These are phyloP conservation scores for Lateolabrax maculatus DNA, from an alignment of 2,797 vertebrate genomes.

Conservation along the genomic window DNA sequence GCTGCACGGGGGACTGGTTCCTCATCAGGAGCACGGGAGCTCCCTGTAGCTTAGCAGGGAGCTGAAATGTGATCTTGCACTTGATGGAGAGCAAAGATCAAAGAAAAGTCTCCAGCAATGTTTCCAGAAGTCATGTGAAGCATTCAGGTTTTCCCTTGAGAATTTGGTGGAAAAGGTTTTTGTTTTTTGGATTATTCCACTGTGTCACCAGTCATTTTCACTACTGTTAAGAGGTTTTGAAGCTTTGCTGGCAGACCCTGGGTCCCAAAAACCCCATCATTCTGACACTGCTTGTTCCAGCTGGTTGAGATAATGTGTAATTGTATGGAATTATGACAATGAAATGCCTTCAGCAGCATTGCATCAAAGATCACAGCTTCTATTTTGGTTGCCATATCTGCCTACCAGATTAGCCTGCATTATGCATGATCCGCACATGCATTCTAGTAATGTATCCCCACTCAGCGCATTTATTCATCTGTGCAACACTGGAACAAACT, in stretches of 20 bases:
- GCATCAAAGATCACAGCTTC: constrained; percentile 53
- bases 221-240: background rate
- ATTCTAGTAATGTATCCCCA: constrained; percentile 31
- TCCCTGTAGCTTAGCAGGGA: background rate
- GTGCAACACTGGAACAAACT: constrained; percentile 8
- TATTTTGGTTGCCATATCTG: constrained; percentile 49
- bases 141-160: background rate
- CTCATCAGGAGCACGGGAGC: background rate
- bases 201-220: constrained; percentile 1
- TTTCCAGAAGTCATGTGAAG: background rate
- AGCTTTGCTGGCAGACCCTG: background rate
- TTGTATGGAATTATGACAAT: constrained; percentile 55
- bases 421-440: constrained; percentile 44
- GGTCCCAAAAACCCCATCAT: background rate
- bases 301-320: constrained; percentile 34
- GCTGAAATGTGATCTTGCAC: background rate
- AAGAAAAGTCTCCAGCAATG: background rate
- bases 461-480: constrained; percentile 1
- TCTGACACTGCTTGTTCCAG: constrained; percentile 1
- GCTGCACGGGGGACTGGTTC: background rate
- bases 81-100: background rate
- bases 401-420: constrained; percentile 46
- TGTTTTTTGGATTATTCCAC: no score
- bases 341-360: constrained; percentile 39
- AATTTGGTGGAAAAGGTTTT: background rate